Evolutionary conservation across 2,888 invertebrate genomes (phyloP), one percentile per base, ranked within the genome.

Genomic region (Drosophila suboccidentalis): DNA sequence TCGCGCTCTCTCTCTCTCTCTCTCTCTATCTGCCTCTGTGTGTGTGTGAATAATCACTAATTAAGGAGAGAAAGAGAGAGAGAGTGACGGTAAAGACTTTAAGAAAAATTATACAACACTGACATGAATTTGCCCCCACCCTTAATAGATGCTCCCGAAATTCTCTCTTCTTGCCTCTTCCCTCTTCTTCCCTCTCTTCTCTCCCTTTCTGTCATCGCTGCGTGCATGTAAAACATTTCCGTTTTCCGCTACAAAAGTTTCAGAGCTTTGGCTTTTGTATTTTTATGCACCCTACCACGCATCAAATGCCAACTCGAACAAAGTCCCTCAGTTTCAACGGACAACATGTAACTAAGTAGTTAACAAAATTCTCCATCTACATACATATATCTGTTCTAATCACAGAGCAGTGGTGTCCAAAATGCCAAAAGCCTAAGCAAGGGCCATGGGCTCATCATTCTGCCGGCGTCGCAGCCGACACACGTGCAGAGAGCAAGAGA

Each of bases 171-270:
- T 32, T 3, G 10, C 2, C 15, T 6, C 15, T 4, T 17, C 13
- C 11, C 5, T 4, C 19, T 13, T 29, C 13, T 26, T 3, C 13
- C 3, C 15, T 6, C 15, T 6, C 22, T 32, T 13, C n/a, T 9
- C 44, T 9, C 3, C 39, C 50, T 0, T 1, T n/a, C 54, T 58
- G 58, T 34, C 55, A 50, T 60, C 44, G 62, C 66, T 68, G 87
- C 75, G 72, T 83, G 87, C 83, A 83, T 83, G 83, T 83, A 87
- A 84, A 83, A 87, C 87, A 83, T 83, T 83, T 87, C 85, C 83
- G 85, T 83, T 83, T 83, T 83, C 82, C 82, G 87, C 82, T 83
- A 77, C 84, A 81, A 78, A 82, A 77, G 78, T 77, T 82, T 83
- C 59, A 63, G 71, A 63, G 71, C 64, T 62, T 82, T 85, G 75